phyloP scores from a whole-genome alignment of 2,888 invertebrate genomes.

The Coelopa pilipes region DNA sequence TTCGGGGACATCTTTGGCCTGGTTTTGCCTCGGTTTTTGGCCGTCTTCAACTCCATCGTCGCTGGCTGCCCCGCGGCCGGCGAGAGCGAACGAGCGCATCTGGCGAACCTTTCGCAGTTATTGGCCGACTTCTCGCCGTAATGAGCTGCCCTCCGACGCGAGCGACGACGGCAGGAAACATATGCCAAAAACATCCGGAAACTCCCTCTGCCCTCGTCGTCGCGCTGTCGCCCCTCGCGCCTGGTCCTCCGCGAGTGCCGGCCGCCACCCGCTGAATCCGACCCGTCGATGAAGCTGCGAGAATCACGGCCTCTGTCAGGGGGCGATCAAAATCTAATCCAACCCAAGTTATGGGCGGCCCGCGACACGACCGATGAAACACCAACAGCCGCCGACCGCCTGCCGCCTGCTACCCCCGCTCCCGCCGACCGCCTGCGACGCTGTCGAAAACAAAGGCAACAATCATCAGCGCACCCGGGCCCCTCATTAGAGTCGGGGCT shows the following conservation, averaged over 20 bases:
- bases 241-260: too few species aligned
- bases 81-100: too few species aligned
- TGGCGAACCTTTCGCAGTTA: too few species aligned
- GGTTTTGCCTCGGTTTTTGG: too few species aligned
- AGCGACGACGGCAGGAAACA: not conserved
- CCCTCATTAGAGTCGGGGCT: conserved; percentile 38
- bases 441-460: conserved; percentile 28
- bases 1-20: too few species aligned
- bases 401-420: not conserved
- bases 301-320: conserved; percentile 61
- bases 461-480: conserved; percentile 31
- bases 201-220: conserved; percentile 44
- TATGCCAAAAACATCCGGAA: conserved; percentile 36
- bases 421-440: not conserved
- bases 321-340: conserved; percentile 62
- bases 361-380: conserved; percentile 33
- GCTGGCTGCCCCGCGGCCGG: too few species aligned
- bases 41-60: too few species aligned
- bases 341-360: conserved; percentile 53
- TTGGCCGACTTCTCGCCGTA: too few species aligned
- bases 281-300: conserved; percentile 31
- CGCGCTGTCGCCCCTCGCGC: too few species aligned
- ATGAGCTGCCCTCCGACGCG: too few species aligned
- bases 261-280: too few species aligned
- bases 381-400: not conserved